Percentiles rank a stretch among this genome's conserved stretches.
Conservation (phyloP, 2,797 vertebrate genomes). For the Synanceia verrucosa region DNA sequence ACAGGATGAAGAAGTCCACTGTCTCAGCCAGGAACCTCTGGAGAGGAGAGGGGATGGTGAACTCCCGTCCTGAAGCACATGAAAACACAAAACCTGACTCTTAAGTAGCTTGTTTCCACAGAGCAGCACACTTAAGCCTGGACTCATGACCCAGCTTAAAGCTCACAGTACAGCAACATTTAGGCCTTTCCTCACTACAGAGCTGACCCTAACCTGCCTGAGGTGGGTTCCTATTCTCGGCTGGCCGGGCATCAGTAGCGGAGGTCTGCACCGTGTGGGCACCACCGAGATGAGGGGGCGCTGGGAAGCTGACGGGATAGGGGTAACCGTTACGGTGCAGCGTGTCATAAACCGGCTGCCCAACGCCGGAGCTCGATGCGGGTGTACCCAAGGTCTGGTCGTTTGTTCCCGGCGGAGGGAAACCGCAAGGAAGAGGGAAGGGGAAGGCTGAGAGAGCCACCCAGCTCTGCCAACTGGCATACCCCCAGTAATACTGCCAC, state of each 20-base stretch:
- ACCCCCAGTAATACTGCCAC: conserved; percentile 91
- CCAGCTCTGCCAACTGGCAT: conserved; percentile 89
- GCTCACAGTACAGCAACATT: neutral
- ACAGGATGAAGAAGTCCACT: conserved; percentile 96
- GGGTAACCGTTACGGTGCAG: conserved; percentile 62
- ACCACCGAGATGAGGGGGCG: conserved; percentile 34
- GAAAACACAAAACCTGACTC: neutral
- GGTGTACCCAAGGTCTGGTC: conserved; percentile 51
- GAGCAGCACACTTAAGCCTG: conserved; percentile 28
- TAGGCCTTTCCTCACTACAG: neutral
- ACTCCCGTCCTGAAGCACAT: conserved; percentile 87
- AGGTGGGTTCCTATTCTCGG: conserved; percentile 72
- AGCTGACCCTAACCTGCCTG: conserved; percentile 79
- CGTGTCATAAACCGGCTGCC: conserved; percentile 52
- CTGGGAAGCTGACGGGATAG: conserved; percentile 39
- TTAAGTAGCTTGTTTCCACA: conserved; percentile 44
- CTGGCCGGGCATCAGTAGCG: conserved; percentile 39
- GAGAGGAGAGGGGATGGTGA: conserved; percentile 91
- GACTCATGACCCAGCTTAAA: conserved; percentile 36
- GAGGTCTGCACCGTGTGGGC: conserved; percentile 39
- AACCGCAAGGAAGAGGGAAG: conserved; percentile 56
- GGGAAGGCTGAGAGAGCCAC: conserved; percentile 61
- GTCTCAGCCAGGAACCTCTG: conserved; percentile 95
- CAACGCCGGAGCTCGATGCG: conserved; percentile 8
- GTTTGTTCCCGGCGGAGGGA: conserved; percentile 20